These are phyloP conservation scores for Epinephelus lanceolatus DNA, from an alignment of 2,113 vertebrate genomes.

Conservation along the genomic window DNA sequence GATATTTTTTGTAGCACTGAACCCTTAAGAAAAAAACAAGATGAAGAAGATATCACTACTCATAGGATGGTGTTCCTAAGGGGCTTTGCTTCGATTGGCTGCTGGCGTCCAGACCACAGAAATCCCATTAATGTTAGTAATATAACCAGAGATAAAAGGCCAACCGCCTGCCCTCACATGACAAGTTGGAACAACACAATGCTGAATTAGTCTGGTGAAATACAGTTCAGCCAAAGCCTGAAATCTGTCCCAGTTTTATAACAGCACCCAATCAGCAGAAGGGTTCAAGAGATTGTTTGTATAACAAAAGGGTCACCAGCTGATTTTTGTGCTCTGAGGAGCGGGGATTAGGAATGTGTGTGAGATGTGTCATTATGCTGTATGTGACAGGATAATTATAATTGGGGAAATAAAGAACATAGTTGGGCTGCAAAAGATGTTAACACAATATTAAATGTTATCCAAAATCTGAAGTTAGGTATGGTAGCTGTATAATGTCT, in stretches of 20 bases:
- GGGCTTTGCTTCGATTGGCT: conserved; percentile 24
- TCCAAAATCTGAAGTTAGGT: too few species aligned
- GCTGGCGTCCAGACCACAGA: conserved; percentile 19
- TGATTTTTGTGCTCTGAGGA: background rate
- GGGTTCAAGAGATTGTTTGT: background rate
- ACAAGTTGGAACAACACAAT: conserved; percentile 26
- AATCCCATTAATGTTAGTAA: conserved; percentile 52
- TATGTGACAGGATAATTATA: background rate
- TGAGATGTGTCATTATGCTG: background rate
- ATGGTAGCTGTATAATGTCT: background rate
- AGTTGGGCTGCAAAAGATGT: background rate
- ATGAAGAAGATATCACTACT: conserved; percentile 2
- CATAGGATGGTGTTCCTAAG: background rate
- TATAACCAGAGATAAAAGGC: conserved; percentile 29
- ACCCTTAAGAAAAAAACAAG: conserved; percentile 1
- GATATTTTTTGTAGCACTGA: background rate
- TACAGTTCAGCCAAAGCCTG: conserved; percentile 10
- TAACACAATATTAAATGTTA: too few species aligned
- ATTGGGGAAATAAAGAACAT: background rate
- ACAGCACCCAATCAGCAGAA: background rate
- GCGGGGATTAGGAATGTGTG: background rate
- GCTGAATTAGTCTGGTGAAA: conserved; percentile 29
- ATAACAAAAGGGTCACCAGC: conserved; percentile 8
- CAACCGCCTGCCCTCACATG: background rate
- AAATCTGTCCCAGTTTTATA: conserved; percentile 26